A percentile compares a stretch with the other conserved stretches of the same genome.
Evolutionary conservation across 2,888 invertebrate species (phyloP).

Genomic region (Archaeoteleia sp.): DNA sequence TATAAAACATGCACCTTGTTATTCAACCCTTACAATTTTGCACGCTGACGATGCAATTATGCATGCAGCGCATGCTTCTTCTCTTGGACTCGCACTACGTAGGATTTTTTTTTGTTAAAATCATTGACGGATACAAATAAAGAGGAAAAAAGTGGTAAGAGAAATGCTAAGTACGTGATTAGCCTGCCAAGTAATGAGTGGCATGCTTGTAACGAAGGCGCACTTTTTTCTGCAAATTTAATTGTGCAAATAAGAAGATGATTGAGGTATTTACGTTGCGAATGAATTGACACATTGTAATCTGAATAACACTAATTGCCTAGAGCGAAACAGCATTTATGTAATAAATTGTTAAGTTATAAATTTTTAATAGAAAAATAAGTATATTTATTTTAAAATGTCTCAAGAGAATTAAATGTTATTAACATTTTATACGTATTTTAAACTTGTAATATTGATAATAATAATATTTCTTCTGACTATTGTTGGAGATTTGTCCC

Average conservation of each 20-base stretch:
- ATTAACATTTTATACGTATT: too few species aligned
- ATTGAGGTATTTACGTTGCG: slow-evolving; percentile 2
- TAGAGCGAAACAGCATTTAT: too few species aligned
- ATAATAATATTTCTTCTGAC: too few species aligned
- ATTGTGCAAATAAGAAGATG: slow-evolving; percentile 6
- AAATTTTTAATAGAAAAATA: too few species aligned
- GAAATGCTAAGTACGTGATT: slow-evolving; percentile 47
- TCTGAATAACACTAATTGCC: too few species aligned
- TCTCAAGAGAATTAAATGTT: too few species aligned
- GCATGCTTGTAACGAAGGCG: slow-evolving; percentile 16
- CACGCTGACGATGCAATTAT: slow-evolving; percentile 51
- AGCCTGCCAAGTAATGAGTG: slow-evolving; percentile 38
- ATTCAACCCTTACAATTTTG: slow-evolving; percentile 49
- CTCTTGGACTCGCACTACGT: slow-evolving; percentile 32
- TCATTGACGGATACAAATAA: slow-evolving; percentile 28
- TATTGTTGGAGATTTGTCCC: too few species aligned
- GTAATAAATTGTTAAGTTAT: too few species aligned
- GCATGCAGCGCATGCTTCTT: slow-evolving; percentile 45
- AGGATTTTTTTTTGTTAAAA: slow-evolving; percentile 43
- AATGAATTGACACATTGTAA: too few species aligned
- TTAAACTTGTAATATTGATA: too few species aligned
- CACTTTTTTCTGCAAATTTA: slow-evolving; percentile 1
- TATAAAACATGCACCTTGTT: slow-evolving; percentile 45
- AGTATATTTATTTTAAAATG: too few species aligned
- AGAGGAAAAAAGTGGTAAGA: slow-evolving; percentile 28